phyloP scores from a whole-genome alignment of 2,888 invertebrate genomes.

The Schizaphis graminum region DNA sequence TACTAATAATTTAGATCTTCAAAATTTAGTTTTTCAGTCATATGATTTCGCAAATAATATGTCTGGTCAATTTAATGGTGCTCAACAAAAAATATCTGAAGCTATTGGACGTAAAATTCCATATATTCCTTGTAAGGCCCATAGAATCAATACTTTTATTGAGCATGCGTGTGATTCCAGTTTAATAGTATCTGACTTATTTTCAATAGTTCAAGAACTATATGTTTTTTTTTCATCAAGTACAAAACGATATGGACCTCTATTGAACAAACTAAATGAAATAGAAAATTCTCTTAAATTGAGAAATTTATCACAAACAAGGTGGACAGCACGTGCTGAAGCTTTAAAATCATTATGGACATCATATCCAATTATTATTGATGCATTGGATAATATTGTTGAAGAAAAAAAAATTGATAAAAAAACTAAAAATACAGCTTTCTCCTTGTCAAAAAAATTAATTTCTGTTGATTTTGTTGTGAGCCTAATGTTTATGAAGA shows the following conservation, averaged over 20 bases:
- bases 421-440: too few species aligned
- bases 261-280: constrained; percentile 54
- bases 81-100: constrained; percentile 53
- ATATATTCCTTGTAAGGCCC: constrained; percentile 60
- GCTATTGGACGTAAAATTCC: constrained; percentile 50
- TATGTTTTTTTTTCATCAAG: constrained; percentile 62
- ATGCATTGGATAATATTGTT: constrained; percentile 43
- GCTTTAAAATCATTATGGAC: constrained; percentile 35
- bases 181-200: constrained; percentile 47
- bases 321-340: constrained; percentile 54
- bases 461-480: too few species aligned
- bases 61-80: constrained; percentile 61
- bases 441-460: too few species aligned
- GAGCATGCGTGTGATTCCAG: constrained; percentile 58
- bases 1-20: constrained; percentile 29
- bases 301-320: constrained; percentile 52
- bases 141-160: constrained; percentile 59
- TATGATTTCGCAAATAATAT: constrained; percentile 63
- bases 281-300: constrained; percentile 47
- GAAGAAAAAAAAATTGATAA: too few species aligned
- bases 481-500: too few species aligned
- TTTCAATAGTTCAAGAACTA: constrained; percentile 55
- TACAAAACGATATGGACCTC: constrained; percentile 55
- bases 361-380: constrained; percentile 40
- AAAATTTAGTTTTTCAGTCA: constrained; percentile 61